A percentile compares a stretch with the other conserved stretches of the same genome.
Evolutionary conservation across 2,888 invertebrate species (phyloP).

Genomic region (Melolontha melolontha): DNA sequence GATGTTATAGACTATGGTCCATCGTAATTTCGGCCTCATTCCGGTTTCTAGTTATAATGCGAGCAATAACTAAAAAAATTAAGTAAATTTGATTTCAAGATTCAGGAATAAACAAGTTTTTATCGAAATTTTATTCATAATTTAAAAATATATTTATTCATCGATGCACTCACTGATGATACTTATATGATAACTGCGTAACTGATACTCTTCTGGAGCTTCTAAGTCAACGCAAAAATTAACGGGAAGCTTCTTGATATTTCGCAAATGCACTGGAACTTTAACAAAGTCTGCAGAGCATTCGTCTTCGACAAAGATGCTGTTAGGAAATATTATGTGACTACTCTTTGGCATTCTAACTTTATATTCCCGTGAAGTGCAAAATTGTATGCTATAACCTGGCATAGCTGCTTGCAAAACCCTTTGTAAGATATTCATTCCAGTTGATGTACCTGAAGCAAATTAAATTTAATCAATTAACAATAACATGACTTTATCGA

Average conservation of each 20-base stretch:
- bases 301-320: conserved; percentile 34
- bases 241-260: not conserved
- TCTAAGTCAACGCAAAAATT: too few species aligned
- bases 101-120: too few species aligned
- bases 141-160: not conserved
- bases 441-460: conserved; percentile 30
- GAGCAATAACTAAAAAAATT: too few species aligned
- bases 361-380: not conserved
- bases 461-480: too few species aligned
- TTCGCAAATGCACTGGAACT: conserved; percentile 12
- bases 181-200: not conserved
- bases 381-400: not conserved
- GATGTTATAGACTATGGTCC: too few species aligned
- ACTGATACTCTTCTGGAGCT: not conserved
- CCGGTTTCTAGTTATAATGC: too few species aligned
- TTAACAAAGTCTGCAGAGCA: conserved; percentile 2
- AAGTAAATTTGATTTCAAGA: too few species aligned
- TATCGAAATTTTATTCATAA: too few species aligned
- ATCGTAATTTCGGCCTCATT: too few species aligned
- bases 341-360: not conserved
- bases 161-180: not conserved
- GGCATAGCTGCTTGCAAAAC: conserved; percentile 17
- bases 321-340: conserved; percentile 16
- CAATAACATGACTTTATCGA: too few species aligned
- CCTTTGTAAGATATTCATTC: conserved; percentile 30